phyloP scores from a whole-genome alignment of 2,888 invertebrate species.

The Eretmocerus hayati region DNA sequence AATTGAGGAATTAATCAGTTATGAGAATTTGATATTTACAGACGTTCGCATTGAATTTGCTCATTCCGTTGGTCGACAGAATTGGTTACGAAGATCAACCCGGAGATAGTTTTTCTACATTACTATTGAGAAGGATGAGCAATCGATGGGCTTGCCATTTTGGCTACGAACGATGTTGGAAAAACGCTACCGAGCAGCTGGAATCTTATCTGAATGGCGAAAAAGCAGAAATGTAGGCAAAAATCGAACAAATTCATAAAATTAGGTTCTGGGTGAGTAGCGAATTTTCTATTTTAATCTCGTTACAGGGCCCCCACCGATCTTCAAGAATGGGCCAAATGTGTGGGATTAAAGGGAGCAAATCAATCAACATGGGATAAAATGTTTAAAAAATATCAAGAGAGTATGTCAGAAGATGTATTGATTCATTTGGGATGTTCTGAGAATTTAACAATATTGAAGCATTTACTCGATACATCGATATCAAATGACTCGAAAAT shows the following conservation, averaged over 20 bases:
- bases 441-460: conserved; percentile 12
- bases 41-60: conserved; percentile 11
- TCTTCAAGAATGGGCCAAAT: conserved; percentile 19
- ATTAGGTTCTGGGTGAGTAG: not conserved
- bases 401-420: conserved; percentile 7
- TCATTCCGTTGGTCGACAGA: conserved; percentile 14
- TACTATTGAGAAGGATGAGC: conserved; percentile 12
- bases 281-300: not conserved
- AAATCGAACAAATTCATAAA: not conserved
- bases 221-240: conserved; percentile 6
- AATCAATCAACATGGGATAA: conserved; percentile 15
- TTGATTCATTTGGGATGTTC: conserved; percentile 18
- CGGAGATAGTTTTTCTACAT: conserved; percentile 15
- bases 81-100: conserved; percentile 22
- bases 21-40: conserved; percentile 4
- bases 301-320: conserved; percentile 8
- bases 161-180: conserved; percentile 21
- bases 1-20: not conserved
- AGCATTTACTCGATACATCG: conserved; percentile 13
- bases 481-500: conserved; percentile 13
- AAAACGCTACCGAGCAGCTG: conserved; percentile 21
- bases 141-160: conserved; percentile 23
- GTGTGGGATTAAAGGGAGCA: conserved; percentile 17
- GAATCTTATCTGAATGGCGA: conserved; percentile 17
- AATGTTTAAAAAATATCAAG: conserved; percentile 14